phyloP scores from a whole-genome alignment of 2,113 vertebrate species.

The Dromas ardeola region DNA sequence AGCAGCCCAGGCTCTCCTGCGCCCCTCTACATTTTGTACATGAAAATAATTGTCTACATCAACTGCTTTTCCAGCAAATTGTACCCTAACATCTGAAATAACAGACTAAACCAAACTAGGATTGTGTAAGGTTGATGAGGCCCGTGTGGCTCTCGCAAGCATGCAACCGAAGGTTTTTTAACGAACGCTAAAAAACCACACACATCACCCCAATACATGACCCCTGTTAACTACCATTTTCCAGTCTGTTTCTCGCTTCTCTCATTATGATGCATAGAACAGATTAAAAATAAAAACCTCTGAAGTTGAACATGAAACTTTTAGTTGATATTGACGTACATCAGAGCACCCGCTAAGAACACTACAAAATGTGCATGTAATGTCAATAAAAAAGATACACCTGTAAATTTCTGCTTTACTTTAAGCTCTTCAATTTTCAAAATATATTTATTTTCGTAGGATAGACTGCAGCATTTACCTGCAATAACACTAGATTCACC shows the following conservation, averaged over 20 bases:
- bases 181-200: background rate
- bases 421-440: background rate
- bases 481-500: background rate
- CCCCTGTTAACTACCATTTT: background rate
- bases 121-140: background rate
- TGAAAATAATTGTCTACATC: background rate
- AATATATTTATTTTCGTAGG: background rate
- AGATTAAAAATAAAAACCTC: background rate
- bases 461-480: background rate
- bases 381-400: background rate
- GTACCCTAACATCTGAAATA: background rate
- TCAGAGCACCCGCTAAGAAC: background rate
- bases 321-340: background rate
- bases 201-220: background rate
- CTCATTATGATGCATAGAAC: background rate
- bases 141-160: accelerated
- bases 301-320: background rate
- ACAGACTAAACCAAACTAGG: background rate
- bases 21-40: background rate
- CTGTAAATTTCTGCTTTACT: background rate
- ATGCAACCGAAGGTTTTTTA: background rate
- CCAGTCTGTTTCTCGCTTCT: background rate
- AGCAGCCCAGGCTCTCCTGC: background rate
- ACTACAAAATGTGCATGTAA: background rate
- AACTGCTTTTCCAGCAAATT: background rate